A percentile compares a stretch with the other conserved stretches of the same genome.
phyloP scores from a whole-genome alignment of 2,888 invertebrate species.

The Crematogaster levior region DNA sequence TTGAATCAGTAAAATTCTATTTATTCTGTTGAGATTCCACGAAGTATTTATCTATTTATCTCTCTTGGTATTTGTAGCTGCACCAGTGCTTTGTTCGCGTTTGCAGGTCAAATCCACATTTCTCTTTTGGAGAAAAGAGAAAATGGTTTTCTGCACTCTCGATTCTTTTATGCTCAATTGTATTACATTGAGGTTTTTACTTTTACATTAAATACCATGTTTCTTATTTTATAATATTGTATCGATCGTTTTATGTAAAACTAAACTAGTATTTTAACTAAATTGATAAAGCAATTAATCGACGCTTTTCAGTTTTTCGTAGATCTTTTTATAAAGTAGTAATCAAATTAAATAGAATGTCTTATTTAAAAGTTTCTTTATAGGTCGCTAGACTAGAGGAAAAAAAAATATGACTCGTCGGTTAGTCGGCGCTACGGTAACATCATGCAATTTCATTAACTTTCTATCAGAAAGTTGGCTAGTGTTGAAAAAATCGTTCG shows the following conservation, averaged over 20 bases:
- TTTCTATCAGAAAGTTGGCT: conserved; percentile 14
- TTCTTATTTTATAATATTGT: neutral
- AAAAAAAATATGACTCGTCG: conserved; percentile 17
- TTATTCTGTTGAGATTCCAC: neutral
- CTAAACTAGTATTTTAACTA: neutral
- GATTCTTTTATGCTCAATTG: neutral
- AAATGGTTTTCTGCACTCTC: neutral
- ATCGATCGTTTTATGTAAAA: neutral
- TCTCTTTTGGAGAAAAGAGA: neutral
- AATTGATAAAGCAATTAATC: neutral
- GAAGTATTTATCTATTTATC: conserved; percentile 19
- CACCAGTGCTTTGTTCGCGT: conserved; percentile 7
- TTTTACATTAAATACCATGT: neutral
- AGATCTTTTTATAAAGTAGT: neutral
- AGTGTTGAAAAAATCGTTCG: conserved; percentile 44
- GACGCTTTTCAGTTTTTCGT: neutral
- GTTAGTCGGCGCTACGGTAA: conserved; percentile 19
- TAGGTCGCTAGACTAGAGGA: neutral
- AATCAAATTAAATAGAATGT: neutral
- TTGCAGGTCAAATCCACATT: neutral
- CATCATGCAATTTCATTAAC: conserved; percentile 26
- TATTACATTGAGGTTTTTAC: neutral
- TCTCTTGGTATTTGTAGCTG: neutral
- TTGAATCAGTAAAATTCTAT: neutral
- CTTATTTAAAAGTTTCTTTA: neutral